These are phyloP conservation scores for Drosophila bifasciata DNA, from an alignment of 1,140 invertebrate species.

Conservation along the genomic window DNA sequence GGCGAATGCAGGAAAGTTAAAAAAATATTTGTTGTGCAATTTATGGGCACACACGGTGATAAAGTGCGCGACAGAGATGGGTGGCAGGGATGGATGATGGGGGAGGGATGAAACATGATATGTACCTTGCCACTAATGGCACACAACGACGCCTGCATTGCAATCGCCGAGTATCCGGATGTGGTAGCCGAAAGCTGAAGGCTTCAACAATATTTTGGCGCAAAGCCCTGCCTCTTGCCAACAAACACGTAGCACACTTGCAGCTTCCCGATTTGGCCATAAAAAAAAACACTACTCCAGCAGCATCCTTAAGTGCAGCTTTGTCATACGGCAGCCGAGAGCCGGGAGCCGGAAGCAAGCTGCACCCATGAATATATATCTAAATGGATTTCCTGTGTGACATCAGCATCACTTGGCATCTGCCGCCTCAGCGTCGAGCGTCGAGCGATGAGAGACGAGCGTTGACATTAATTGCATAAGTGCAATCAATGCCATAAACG, in stretches of 20 bases:
- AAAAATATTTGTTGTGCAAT: constrained; percentile 40
- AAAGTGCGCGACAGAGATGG: not conserved
- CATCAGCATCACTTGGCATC: constrained; percentile 27
- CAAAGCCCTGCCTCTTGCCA: constrained; percentile 52
- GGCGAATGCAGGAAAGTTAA: constrained; percentile 7
- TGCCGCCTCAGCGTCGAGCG: constrained; percentile 33
- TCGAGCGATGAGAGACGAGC: constrained; percentile 19
- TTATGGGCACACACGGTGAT: constrained; percentile 46
- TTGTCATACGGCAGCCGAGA: constrained; percentile 3
- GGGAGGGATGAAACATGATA: constrained; percentile 22
- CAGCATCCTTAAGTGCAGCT: constrained; percentile 52
- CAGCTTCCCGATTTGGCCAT: constrained; percentile 62
- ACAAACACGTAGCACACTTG: constrained; percentile 65
- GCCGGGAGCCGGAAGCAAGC: constrained; percentile 3
- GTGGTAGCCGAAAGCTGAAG: constrained; percentile 28
- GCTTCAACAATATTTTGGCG: constrained; percentile 51
- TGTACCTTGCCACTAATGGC: constrained; percentile 39
- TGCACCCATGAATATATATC: constrained; percentile 45
- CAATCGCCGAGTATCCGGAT: constrained; percentile 38
- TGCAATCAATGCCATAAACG: constrained; percentile 61
- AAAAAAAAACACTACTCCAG: constrained; percentile 55
- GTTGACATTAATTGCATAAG: constrained; percentile 70
- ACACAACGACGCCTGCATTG: constrained; percentile 46
- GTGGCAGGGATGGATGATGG: too few relatives aligned
- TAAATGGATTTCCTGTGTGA: constrained; percentile 68